phyloP scores from a whole-genome alignment of 2,888 invertebrate species.

The Atrina japonica region DNA sequence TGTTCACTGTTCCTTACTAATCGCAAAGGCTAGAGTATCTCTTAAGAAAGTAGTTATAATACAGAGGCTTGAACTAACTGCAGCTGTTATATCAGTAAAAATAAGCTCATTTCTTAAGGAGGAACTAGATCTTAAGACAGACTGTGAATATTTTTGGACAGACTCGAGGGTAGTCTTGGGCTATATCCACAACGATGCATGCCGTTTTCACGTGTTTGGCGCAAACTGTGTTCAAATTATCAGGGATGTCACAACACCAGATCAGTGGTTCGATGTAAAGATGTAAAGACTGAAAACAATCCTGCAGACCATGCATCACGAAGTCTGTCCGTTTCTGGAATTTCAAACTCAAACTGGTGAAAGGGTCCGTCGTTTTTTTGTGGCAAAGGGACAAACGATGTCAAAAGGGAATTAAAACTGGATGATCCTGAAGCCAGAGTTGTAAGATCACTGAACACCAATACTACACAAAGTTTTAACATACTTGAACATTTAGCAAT shows the following conservation, averaged over 20 bases:
- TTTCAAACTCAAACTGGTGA: conserved; percentile 38
- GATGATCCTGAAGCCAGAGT: conserved; percentile 43
- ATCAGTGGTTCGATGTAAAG: conserved; percentile 56
- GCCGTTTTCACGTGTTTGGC: conserved; percentile 58
- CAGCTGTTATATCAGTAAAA: conserved; percentile 48
- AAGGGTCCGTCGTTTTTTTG: conserved; percentile 44
- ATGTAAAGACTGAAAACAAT: conserved; percentile 49
- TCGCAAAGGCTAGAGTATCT: conserved; percentile 46
- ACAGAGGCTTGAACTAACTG: conserved; percentile 50
- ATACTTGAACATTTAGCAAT: neutral
- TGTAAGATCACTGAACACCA: conserved; percentile 17
- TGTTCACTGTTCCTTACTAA: conserved; percentile 36
- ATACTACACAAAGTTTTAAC: neutral
- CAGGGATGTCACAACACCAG: conserved; percentile 38
- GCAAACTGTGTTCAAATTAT: conserved; percentile 60
- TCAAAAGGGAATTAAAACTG: conserved; percentile 27
- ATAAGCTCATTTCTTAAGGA: conserved; percentile 35
- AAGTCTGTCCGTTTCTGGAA: conserved; percentile 27
- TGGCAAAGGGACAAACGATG: neutral
- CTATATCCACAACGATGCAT: conserved; percentile 54
- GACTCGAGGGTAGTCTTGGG: conserved; percentile 53
- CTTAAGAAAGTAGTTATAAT: conserved; percentile 44
- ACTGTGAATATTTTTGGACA: conserved; percentile 51
- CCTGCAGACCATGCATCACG: conserved; percentile 61
- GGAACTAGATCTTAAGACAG: conserved; percentile 34